phyloP scores from a whole-genome alignment of 2,888 invertebrate genomes.

The Xylocampa areola region DNA sequence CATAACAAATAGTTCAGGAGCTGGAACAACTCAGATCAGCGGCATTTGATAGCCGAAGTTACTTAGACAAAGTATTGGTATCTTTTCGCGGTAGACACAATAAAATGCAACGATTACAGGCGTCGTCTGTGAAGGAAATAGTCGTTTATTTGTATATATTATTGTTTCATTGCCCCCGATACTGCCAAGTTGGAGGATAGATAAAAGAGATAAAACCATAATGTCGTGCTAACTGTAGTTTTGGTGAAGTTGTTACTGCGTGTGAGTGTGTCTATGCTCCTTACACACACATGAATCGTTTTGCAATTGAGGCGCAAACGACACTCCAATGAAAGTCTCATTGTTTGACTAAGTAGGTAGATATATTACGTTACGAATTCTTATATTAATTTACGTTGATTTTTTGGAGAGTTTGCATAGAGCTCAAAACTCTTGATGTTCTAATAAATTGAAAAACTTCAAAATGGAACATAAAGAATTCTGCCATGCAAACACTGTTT shows the following conservation, averaged over 20 bases:
- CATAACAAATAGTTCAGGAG: slow-evolving; percentile 40
- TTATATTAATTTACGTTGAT: too few species aligned
- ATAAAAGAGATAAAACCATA: slow-evolving; percentile 34
- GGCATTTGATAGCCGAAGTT: slow-evolving; percentile 49
- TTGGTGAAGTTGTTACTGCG: slow-evolving; percentile 4
- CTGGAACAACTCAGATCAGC: slow-evolving; percentile 40
- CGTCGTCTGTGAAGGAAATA: slow-evolving; percentile 10
- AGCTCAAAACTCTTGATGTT: too few species aligned
- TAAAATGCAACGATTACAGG: slow-evolving; percentile 50
- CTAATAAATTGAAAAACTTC: too few species aligned
- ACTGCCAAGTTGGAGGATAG: slow-evolving; percentile 20
- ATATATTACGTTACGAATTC: slow-evolving; percentile 9
- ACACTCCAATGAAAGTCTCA: slow-evolving; percentile 9
- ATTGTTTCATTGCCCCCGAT: slow-evolving; percentile 28
- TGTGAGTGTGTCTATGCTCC: not conserved
- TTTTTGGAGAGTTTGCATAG: too few species aligned
- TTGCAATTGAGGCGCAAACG: slow-evolving; percentile 6
- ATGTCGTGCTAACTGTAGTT: slow-evolving; percentile 10
- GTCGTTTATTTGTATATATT: slow-evolving; percentile 32
- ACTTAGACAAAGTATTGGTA: slow-evolving; percentile 38
- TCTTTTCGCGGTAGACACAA: slow-evolving; percentile 49
- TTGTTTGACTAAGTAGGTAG: not conserved
- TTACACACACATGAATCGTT: slow-evolving; percentile 9
- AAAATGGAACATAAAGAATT: too few species aligned
- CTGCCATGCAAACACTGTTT: too few species aligned